Evolutionary conservation across 2,113 vertebrate genomes (phyloP).

Genomic region (Takifugu bimaculatus): DNA sequence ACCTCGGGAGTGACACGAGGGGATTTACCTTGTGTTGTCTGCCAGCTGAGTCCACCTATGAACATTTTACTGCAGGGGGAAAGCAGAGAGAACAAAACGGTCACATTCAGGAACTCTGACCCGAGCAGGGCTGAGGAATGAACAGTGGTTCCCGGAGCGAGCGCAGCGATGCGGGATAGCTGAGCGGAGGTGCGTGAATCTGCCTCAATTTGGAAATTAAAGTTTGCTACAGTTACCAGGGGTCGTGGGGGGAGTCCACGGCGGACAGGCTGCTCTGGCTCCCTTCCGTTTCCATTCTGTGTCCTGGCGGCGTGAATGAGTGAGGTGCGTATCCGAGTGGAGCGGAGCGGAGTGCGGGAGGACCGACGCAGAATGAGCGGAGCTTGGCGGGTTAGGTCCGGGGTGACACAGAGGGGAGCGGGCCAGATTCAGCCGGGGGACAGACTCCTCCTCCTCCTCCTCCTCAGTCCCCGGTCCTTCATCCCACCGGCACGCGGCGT

Average conservation of each 20-base stretch:
- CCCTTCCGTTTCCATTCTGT: constrained; percentile 93
- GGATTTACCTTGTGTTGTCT: constrained; percentile 91
- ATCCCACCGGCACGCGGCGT: constrained; percentile 33
- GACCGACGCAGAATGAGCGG: constrained; percentile 50
- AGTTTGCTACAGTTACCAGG: constrained; percentile 81
- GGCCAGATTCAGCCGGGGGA: constrained; percentile 63
- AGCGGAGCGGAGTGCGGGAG: constrained; percentile 49
- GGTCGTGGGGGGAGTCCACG: constrained; percentile 93
- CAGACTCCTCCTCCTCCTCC: constrained; percentile 65
- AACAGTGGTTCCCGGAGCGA: no score
- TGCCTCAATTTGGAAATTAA: constrained; percentile 2
- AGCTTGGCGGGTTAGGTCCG: constrained; percentile 66
- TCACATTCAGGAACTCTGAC: not conserved
- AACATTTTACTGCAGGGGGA: constrained; percentile 88
- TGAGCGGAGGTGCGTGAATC: not conserved
- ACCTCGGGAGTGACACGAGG: constrained; percentile 4
- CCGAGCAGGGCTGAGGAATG: no score
- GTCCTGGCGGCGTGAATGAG: constrained; percentile 46
- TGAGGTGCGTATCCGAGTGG: constrained; percentile 50
- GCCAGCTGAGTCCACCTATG: constrained; percentile 95
- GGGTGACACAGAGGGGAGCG: constrained; percentile 66
- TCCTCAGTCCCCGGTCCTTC: constrained; percentile 36
- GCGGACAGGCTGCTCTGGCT: constrained; percentile 91
- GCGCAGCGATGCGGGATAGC: no score
- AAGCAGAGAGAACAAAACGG: not conserved